Evolutionary conservation across 2,113 vertebrate genomes (phyloP).

Genomic region (Catharus minimus): DNA sequence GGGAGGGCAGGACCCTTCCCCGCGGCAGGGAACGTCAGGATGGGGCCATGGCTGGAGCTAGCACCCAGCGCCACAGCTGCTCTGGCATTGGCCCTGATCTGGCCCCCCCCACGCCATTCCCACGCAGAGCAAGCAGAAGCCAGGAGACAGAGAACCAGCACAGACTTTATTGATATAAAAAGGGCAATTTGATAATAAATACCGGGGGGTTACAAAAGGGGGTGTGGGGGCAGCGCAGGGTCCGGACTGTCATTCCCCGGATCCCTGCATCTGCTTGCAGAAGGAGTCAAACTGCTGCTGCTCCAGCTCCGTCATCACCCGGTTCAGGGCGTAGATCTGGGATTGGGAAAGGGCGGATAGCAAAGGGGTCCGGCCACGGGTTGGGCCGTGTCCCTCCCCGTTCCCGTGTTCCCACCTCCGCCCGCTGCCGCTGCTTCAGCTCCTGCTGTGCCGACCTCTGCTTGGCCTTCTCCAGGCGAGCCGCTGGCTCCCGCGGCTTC

Average conservation of each 20-base stretch:
- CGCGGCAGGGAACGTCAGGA: background rate
- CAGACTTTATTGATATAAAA: constrained; percentile 23
- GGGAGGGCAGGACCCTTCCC: background rate
- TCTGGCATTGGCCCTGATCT: rapidly evolving
- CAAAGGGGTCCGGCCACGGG: background rate
- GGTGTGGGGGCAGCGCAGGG: no score
- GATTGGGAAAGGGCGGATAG: background rate
- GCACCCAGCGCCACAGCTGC: background rate
- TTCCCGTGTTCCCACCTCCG: constrained; percentile 76
- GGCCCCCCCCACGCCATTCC: background rate
- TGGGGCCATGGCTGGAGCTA: background rate
- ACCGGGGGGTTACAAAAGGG: background rate
- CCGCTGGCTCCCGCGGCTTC: constrained; percentile 84
- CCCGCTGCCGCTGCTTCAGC: constrained; percentile 91
- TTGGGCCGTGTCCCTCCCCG: background rate
- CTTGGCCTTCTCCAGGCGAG: constrained; percentile 85
- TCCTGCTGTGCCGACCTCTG: constrained; percentile 92
- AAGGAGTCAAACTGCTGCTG: constrained; percentile 97
- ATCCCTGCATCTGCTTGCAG: constrained; percentile 93
- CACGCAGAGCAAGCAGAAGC: background rate
- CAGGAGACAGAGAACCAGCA: background rate
- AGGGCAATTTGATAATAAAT: background rate
- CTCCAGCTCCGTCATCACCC: constrained; percentile 95
- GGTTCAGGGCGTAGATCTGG: constrained; percentile 95
- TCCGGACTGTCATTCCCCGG: constrained; percentile 77